Base-by-base conservation (phyloP, 1,140 invertebrate species). In the Brachionus manjavacas region DNA sequence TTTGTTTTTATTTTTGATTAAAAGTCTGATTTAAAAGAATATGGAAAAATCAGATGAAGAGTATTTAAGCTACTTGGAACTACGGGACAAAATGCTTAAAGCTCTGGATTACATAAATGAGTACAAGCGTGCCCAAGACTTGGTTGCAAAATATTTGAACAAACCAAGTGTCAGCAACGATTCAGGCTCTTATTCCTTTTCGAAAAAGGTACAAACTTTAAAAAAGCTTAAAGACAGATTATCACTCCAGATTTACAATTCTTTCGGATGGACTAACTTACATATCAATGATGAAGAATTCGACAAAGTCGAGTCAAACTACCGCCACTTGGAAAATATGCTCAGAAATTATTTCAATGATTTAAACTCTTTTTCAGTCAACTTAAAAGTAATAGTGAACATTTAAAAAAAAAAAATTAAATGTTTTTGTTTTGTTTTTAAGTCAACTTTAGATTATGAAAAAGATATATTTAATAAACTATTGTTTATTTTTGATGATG, bases 131-230 rank as follows among this genome's bases (percentile, higher is more conserved):
- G 23, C 23, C 35, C 52, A 81, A 43, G 79, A 81, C 60, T 64
- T 81, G 20, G 35, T 64, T 35, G n/a, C 35, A 7, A 81, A 81
- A 64, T 81, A 81, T 81, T 68, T 76, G 43, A 68, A 64, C 28
- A 41, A 23, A 64, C 11, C 49, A 11, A 64, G 28, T 80, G 28
- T 55, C 20, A 64, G 12, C 41, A 46, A 76, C 20, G 23, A 41
- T 25, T 39, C 39, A 3, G 12, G 12, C 39, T 4, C 39, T 0
- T 6, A 25, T 20, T 72, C 68, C 11, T 16, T 72, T 16, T 7
- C 68, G 3, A 64, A 43, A 43, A 64, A 64, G 3, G 31, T 81
- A 0, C 31, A 81, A 20, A 64, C 79, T 41, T 14, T 81, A 4
- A 64, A 68, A 64, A 81, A 81, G 20, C 7, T 43, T 2, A 43